These are phyloP conservation scores for Trichopoda pennipes DNA, from an alignment of 2,888 invertebrate species.

Conservation along the genomic window DNA sequence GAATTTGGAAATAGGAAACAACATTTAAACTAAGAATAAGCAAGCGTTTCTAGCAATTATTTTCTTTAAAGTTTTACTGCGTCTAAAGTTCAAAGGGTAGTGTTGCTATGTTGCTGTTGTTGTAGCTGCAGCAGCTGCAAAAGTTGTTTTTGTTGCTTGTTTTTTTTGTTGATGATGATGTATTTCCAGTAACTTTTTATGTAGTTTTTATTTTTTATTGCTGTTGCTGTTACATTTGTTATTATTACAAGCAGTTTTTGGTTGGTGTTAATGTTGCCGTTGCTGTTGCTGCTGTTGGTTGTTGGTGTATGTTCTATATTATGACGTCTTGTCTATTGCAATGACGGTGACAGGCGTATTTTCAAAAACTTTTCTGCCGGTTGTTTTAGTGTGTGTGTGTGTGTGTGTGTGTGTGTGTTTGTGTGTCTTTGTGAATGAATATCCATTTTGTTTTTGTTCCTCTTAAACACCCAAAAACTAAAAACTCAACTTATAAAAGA, in stretches of 20 bases:
- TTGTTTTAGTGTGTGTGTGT: neutral
- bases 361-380: constrained; percentile 57
- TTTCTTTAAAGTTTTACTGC: neutral
- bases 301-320: constrained; percentile 60
- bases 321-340: constrained; percentile 67
- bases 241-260: constrained; percentile 24
- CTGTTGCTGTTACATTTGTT: constrained; percentile 33
- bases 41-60: constrained; percentile 23
- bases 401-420: neutral
- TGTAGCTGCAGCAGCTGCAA: neutral
- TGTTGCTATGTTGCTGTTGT: constrained; percentile 2
- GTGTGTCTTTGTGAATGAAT: constrained; percentile 10
- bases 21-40: neutral
- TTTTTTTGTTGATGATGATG: constrained; percentile 56
- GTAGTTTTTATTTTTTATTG: neutral
- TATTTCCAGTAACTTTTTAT: constrained; percentile 56
- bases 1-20: too few relatives aligned
- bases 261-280: constrained; percentile 6
- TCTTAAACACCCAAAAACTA: constrained; percentile 42
- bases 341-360: constrained; percentile 65
- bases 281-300: constrained; percentile 17
- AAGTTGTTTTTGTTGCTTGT: neutral
- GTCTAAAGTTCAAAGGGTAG: constrained; percentile 17
- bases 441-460: constrained; percentile 7
- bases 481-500: constrained; percentile 43